These are phyloP conservation scores for Helobdella robusta DNA, from an alignment of 2,888 invertebrate genomes.

Conservation along the genomic window DNA sequence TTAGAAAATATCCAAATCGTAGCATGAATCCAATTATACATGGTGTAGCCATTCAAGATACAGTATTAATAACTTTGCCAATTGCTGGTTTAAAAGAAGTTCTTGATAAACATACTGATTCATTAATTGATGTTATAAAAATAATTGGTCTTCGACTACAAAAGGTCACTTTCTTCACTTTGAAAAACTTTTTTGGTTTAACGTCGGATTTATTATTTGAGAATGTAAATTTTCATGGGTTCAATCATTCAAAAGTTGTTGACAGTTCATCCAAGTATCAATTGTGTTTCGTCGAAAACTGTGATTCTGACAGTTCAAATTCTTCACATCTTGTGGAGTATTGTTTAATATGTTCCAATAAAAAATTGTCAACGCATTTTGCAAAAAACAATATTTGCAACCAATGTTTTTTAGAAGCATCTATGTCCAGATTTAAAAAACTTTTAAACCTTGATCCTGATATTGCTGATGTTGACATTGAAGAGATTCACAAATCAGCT, in stretches of 20 bases:
- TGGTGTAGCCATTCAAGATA: slow-evolving; percentile 5
- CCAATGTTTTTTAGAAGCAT: slow-evolving; percentile 1
- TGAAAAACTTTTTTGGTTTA: slow-evolving; percentile 25
- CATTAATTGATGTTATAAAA: slow-evolving; percentile 24
- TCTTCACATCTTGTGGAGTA: background rate
- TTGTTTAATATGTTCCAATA: background rate
- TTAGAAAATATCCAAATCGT: slow-evolving; percentile 3
- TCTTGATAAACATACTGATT: slow-evolving; percentile 24
- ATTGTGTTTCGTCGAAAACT: slow-evolving; percentile 16
- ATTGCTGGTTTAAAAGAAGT: slow-evolving; percentile 14
- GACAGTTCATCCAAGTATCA: slow-evolving; percentile 4
- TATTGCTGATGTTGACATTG: no score
- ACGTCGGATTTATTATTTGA: slow-evolving; percentile 17
- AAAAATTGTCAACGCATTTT: background rate
- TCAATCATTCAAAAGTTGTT: no score
- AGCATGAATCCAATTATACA: background rate
- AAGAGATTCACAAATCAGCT: no score
- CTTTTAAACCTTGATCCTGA: no score
- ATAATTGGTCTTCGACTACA: slow-evolving; percentile 26
- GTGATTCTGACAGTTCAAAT: slow-evolving; percentile 9
- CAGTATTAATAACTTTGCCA: slow-evolving; percentile 19
- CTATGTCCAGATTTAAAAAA: background rate
- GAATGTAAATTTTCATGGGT: no score
- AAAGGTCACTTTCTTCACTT: slow-evolving; percentile 22
- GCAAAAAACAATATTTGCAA: background rate